Conservation (phyloP, 2,113 vertebrate species). For the Corapipo altera region DNA sequence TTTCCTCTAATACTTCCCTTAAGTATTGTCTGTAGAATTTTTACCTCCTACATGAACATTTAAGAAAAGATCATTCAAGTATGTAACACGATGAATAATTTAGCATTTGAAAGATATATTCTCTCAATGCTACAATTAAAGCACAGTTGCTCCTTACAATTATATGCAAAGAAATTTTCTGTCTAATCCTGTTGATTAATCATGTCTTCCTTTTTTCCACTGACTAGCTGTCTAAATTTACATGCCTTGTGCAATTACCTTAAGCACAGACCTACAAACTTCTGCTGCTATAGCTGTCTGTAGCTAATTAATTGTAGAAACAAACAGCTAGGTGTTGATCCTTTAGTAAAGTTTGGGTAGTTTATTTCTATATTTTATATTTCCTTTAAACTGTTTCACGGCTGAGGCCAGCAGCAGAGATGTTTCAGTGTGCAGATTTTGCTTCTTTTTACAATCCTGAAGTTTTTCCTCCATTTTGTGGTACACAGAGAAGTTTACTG, state of each 20-base stretch:
- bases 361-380: background rate
- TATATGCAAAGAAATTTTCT: slow-evolving; percentile 32
- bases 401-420: background rate
- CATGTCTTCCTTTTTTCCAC: background rate
- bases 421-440: background rate
- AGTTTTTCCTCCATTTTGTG: slow-evolving; percentile 8
- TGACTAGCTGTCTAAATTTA: slow-evolving; percentile 38
- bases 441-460: background rate
- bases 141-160: slow-evolving; percentile 13
- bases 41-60: slow-evolving; percentile 20
- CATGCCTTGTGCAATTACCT: background rate
- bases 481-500: background rate
- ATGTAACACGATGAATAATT: slow-evolving; percentile 37
- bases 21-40: slow-evolving; percentile 14
- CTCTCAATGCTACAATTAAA: slow-evolving; percentile 57
- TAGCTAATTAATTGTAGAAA: background rate
- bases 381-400: background rate
- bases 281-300: background rate
- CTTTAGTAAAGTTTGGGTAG: background rate
- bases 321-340: background rate
- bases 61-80: slow-evolving; percentile 41
- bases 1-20: background rate
- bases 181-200: slow-evolving; percentile 40
- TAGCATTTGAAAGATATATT: slow-evolving; percentile 55
- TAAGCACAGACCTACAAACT: background rate